Percentiles rank a stretch among this genome's conserved stretches.
phyloP scores from a whole-genome alignment of 1,140 invertebrate species.

The Pseudomyrmex cubaensis region DNA sequence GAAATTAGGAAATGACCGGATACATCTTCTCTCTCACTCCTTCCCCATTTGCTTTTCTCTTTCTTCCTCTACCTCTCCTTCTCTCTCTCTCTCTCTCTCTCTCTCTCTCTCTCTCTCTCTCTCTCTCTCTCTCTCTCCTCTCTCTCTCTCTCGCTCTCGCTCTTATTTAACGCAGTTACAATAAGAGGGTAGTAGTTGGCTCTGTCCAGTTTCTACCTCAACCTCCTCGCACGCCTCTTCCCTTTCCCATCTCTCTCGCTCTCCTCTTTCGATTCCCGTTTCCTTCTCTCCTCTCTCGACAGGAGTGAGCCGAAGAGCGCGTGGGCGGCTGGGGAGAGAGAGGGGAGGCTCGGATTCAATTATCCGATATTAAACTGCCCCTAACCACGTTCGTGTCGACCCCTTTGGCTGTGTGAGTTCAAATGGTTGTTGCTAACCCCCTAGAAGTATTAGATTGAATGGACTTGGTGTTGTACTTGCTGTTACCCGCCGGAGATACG shows the following conservation, averaged over 20 bases:
- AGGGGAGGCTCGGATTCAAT: constrained; percentile 83
- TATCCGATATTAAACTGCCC: constrained; percentile 86
- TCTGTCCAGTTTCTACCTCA: constrained; percentile 69
- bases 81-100: background rate
- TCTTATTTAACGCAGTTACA: constrained; percentile 76
- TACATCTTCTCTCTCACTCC: constrained; percentile 35
- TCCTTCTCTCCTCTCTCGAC: constrained; percentile 55
- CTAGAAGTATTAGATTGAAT: constrained; percentile 85
- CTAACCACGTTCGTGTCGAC: constrained; percentile 82
- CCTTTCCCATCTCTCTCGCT: constrained; percentile 39
- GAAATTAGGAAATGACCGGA: constrained; percentile 73
- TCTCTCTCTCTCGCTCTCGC: constrained; percentile 43
- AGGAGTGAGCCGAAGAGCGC: constrained; percentile 69
- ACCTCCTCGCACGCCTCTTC: constrained; percentile 41
- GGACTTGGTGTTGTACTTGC: constrained; percentile 84
- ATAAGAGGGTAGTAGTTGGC: constrained; percentile 74
- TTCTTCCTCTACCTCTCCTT: background rate
- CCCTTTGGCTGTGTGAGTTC: constrained; percentile 79
- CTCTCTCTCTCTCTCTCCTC: background rate
- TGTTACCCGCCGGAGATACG: constrained; percentile 80
- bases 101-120: constrained; percentile 57
- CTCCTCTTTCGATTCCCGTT: constrained; percentile 34
- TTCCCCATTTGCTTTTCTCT: background rate
- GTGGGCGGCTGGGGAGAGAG: constrained; percentile 56
- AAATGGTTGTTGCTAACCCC: constrained; percentile 81